These are phyloP conservation scores for Amazona vittata DNA, from an alignment of 2,113 vertebrate species.

Conservation along the genomic window DNA sequence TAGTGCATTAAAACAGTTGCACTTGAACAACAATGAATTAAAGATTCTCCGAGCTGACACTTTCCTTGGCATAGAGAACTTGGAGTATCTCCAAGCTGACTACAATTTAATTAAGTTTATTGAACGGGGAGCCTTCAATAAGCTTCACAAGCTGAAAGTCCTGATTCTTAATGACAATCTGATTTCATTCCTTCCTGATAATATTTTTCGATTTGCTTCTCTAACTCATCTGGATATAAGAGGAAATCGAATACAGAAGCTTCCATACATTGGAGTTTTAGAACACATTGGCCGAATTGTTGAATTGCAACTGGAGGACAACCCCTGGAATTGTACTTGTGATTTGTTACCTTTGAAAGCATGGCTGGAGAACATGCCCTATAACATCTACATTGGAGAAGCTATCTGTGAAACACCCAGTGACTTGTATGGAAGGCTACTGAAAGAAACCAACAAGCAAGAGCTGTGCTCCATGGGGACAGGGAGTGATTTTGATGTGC, in stretches of 20 bases:
- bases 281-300: slow-evolving; percentile 97
- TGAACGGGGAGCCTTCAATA: slow-evolving; percentile 98
- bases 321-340: slow-evolving; percentile 99
- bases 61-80: slow-evolving; percentile 96
- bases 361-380: slow-evolving; percentile 99
- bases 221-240: slow-evolving; percentile 98
- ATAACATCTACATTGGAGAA: slow-evolving; percentile 97
- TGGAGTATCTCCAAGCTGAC: slow-evolving; percentile 99
- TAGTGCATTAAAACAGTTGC: slow-evolving; percentile 94
- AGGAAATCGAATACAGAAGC: slow-evolving; percentile 95
- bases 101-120: slow-evolving; percentile 99
- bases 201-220: slow-evolving; percentile 98
- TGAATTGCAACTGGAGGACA: slow-evolving; percentile 95
- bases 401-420: slow-evolving; percentile 97
- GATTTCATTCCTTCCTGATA: slow-evolving; percentile 93
- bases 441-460: slow-evolving; percentile 97
- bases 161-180: slow-evolving; percentile 98
- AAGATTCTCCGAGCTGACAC: slow-evolving; percentile 95
- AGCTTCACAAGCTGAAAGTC: slow-evolving; percentile 97
- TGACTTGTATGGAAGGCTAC: slow-evolving; percentile 92
- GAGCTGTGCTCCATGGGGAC: slow-evolving; percentile 95
- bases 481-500: slow-evolving; percentile 92
- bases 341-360: slow-evolving; percentile 95
- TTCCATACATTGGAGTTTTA: slow-evolving; percentile 95
- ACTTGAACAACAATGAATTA: slow-evolving; percentile 98